Conservation (phyloP, 2,888 invertebrate genomes). For the Ditylenchus weischeri region DNA sequence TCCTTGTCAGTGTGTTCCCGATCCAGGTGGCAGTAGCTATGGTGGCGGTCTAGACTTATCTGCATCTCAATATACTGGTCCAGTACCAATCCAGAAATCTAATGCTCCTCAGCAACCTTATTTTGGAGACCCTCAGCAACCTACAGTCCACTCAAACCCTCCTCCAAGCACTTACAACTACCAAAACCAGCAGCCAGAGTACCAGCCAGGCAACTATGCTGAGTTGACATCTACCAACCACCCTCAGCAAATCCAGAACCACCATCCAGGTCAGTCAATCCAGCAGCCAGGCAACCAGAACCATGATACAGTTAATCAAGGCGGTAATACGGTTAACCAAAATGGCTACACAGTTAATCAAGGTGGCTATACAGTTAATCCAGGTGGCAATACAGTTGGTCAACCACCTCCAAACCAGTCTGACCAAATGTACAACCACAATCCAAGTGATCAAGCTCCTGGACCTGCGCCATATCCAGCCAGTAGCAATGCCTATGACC, state of each 20-base stretch:
- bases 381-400: background rate
- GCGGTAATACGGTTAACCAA: too few species aligned
- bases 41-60: background rate
- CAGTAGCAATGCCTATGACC: background rate
- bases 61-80: background rate
- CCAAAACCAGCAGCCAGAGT: background rate
- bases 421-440: background rate
- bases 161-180: background rate
- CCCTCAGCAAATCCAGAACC: too few species aligned
- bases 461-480: background rate
- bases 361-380: background rate
- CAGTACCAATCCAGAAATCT: background rate
- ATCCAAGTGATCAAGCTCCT: background rate
- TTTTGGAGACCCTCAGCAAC: background rate
- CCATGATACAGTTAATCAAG: too few species aligned
- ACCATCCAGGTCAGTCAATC: too few species aligned
- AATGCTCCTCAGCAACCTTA: background rate
- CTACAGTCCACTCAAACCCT: background rate
- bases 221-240: too few species aligned
- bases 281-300: background rate
- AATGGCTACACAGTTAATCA: background rate
- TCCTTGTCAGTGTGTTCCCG: constrained; percentile 15
- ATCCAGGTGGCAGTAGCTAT: background rate
- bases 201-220: background rate
- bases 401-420: background rate